These are phyloP conservation scores for Blastobasis lacticolella DNA, from an alignment of 2,888 invertebrate genomes.

Conservation along the genomic window DNA sequence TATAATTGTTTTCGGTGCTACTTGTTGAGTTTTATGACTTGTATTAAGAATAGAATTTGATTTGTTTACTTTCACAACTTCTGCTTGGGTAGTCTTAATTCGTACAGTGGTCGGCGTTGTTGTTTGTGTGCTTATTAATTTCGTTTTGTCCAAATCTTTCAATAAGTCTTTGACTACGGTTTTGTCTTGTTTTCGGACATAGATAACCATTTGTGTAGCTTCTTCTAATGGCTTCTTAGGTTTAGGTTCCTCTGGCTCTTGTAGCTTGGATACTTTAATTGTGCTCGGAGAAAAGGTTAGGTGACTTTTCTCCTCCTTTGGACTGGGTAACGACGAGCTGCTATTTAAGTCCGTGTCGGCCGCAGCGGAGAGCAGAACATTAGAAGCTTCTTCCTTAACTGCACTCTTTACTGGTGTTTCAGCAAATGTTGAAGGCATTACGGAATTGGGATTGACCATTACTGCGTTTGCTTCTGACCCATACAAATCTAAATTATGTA, in stretches of 20 bases:
- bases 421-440: conserved; percentile 84
- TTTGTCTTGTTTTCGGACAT: conserved; percentile 64
- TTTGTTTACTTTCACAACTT: conserved; percentile 60
- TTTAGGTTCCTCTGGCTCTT: conserved; percentile 41
- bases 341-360: conserved; percentile 42
- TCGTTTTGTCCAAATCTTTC: conserved; percentile 71
- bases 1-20: conserved; percentile 68
- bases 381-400: conserved; percentile 66
- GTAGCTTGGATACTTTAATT: conserved; percentile 76
- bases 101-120: conserved; percentile 46
- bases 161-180: conserved; percentile 79
- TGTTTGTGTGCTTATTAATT: conserved; percentile 26
- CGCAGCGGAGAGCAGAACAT: conserved; percentile 56
- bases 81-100: conserved; percentile 56
- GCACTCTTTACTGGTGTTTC: conserved; percentile 63
- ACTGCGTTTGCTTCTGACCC: conserved; percentile 83
- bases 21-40: conserved; percentile 58
- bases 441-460: conserved; percentile 93
- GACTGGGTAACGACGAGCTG: conserved; percentile 72
- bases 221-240: conserved; percentile 52
- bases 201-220: conserved; percentile 67
- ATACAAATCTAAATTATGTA: conserved; percentile 79
- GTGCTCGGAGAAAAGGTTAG: conserved; percentile 81
- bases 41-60: conserved; percentile 64
- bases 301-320: conserved; percentile 80